These are phyloP conservation scores for Abrostola tripartita DNA, from an alignment of 2,888 invertebrate genomes.

Conservation along the genomic window DNA sequence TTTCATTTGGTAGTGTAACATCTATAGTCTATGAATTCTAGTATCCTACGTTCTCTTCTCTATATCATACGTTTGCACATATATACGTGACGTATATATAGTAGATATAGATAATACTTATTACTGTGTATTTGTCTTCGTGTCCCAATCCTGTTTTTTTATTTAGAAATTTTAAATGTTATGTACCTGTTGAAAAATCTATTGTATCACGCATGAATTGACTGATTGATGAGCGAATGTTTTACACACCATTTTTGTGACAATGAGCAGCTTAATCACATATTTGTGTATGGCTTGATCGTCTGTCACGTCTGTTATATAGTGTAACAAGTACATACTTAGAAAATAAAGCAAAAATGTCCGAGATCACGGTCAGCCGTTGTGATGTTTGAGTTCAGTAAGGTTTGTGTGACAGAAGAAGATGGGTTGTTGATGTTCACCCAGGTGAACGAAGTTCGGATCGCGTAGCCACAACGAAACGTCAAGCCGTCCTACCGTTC, in stretches of 20 bases:
- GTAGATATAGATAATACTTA: conserved; percentile 34
- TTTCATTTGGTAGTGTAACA: conserved; percentile 16
- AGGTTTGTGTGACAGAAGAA: conserved; percentile 45
- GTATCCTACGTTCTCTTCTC: conserved; percentile 19
- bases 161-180: conserved; percentile 54
- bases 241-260: conserved; percentile 39
- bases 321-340: conserved; percentile 40
- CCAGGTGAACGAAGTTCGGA: conserved; percentile 43
- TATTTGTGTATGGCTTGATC: conserved; percentile 63
- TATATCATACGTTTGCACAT: conserved; percentile 8
- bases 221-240: conserved; percentile 42
- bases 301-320: conserved; percentile 55
- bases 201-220: conserved; percentile 48
- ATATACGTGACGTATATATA: neutral
- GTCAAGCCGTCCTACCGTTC: conserved; percentile 30
- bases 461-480: conserved; percentile 44
- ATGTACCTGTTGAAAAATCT: conserved; percentile 26
- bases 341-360: conserved; percentile 60
- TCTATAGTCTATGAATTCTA: conserved; percentile 24
- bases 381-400: conserved; percentile 59
- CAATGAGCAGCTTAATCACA: conserved; percentile 48
- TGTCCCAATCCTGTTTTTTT: conserved; percentile 65
- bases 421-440: conserved; percentile 61
- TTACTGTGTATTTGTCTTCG: conserved; percentile 68
- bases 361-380: conserved; percentile 46